Base-by-base conservation (phyloP, 2,113 vertebrate genomes). In the Gorilla gorilla region DNA sequence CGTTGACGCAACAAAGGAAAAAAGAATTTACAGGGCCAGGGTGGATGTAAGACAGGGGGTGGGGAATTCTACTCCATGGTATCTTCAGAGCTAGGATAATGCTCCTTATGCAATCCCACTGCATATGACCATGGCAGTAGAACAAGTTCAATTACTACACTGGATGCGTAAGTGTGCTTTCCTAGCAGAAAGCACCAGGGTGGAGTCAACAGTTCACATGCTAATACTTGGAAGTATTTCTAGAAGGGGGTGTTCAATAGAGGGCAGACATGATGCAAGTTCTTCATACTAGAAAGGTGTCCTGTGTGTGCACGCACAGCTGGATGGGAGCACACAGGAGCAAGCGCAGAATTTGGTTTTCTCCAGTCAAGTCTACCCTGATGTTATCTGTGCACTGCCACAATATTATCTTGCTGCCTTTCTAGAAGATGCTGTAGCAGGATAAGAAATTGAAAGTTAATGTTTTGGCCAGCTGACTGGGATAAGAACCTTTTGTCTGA, bases 281-380 rank as follows among this genome's bases (percentile, higher is more conserved):
- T 98, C 98, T 98, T 98, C 98, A 96, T 52, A 89, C 94, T 98
- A 97, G 38, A 93, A 91, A 96, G 96, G 92, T 89, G 84, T 98
- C 97, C 97, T 98, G 96, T 86, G 70, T 83, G 97, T 97, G 96
- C 96, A 94, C 64, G 73, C 14, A 4, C 52, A 97, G 96, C 97
- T 96, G 27, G 81, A 97, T 98, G 97, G 98, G 97, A 96, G 64
- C 94, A 96, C 90, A 80, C 68, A 93, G 92, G 97, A 93, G 96
- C 72, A 87, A 98, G 92, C 90, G 95, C 96, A 97, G 98, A 90
- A 96, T 94, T 73, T 55, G n/a, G 92, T 96, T 98, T 84, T 97
- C 98, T 98, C 98, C 98, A 98, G 98, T 94, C 98, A 97, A 97
- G 98, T 94, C 84, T 97, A 98, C 98, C 97, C 98, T 98, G 73